Evolutionary conservation across 2,797 vertebrate species (phyloP), one percentile per base, ranked within the genome.

Genomic region (Urophycis tenuis): DNA sequence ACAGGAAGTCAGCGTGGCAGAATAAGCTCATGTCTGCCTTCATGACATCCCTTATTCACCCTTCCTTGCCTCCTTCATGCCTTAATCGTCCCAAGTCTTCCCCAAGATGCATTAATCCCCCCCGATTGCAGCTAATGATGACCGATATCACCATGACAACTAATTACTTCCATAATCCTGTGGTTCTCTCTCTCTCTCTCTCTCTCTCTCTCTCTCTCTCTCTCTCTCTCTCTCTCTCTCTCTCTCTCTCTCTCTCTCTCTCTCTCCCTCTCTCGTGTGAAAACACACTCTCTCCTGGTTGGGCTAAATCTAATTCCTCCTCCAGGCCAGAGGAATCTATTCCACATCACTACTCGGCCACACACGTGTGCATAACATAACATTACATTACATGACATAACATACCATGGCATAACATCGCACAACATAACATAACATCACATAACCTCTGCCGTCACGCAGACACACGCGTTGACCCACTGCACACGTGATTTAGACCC

Each of bases 291-390:
- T 77, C 76, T 76, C 77, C 78, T 80, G 85, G 87, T 87, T 82
- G 84, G 79, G 78, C 83, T 89, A 86, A 91, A 53, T 92, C 86
- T 87, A 89, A 91, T 91, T 88, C 90, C 72, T 78, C 49, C 30
- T 31, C 60, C 64, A 39, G 81, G 78, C 81, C 80, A 0, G 75
- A 84, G 78, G 84, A 89, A 88, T 89, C 87, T 87, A 89, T 74
- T 88, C 82, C 84, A 89, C 79, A 76, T 89, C 90, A 87, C 64
- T 45, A 45, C 80, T 71, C 81, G 53, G 80, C 81, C 83, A 70
- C 53, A 22, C 22, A 25, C 22, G 17, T 49, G 45, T 49, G 12
- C 6, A 53, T n/a, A n/a, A n/a, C 19, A 53, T 53, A 22, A 53
- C 49, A 22, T 53, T 5, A 22, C 49, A 53, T 22, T 22, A 53